phyloP scores from a whole-genome alignment of 1,140 invertebrate genomes.

The Cyclargus thomasi region DNA sequence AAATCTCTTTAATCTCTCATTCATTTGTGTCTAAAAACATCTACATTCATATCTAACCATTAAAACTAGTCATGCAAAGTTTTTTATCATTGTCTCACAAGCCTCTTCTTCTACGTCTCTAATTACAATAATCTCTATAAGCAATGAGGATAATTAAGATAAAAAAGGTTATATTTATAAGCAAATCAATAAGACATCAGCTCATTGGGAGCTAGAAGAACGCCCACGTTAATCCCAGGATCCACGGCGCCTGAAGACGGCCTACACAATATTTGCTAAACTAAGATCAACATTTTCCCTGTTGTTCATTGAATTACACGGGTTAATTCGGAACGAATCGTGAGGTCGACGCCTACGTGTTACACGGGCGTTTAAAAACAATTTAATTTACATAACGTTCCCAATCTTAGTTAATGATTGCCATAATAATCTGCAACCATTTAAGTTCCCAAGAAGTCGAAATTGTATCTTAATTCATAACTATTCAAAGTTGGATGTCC shows the following conservation, averaged over 20 bases:
- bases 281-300: not conserved
- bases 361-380: not conserved
- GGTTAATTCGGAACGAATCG: not conserved
- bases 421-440: not conserved
- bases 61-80: too few species aligned
- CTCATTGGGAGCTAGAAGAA: too few species aligned
- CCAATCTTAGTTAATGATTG: not conserved
- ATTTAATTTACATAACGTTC: conserved; percentile 7
- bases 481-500: not conserved
- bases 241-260: not conserved
- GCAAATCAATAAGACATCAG: too few species aligned
- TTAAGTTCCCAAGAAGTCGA: not conserved
- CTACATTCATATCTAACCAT: too few species aligned
- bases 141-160: too few species aligned
- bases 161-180: too few species aligned
- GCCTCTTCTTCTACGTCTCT: too few species aligned
- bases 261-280: not conserved
- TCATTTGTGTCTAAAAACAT: too few species aligned
- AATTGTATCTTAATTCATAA: not conserved
- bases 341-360: not conserved
- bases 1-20: too few species aligned
- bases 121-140: too few species aligned
- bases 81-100: too few species aligned
- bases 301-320: not conserved
- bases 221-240: not conserved